Base-by-base conservation (phyloP, 2,113 vertebrate genomes). In the Psephotus haematonotus region DNA sequence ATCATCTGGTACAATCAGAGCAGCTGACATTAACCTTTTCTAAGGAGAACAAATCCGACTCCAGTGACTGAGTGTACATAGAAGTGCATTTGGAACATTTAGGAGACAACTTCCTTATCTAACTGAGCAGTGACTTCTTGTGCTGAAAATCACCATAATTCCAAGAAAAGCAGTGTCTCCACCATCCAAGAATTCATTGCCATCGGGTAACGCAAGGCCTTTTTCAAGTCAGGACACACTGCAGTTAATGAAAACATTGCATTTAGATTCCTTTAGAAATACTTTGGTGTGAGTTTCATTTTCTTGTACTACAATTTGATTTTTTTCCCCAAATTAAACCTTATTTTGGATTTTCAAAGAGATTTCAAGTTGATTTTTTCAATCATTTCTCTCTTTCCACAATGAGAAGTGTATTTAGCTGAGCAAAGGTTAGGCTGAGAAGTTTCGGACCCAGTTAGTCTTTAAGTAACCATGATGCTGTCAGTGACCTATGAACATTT, bases 401-500 rank as follows among this genome's bases (percentile, higher is more conserved):
- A 43, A 2, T 2, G 19, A 69, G 29, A 80, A 13, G 24, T 65
- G 3, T 10, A 31, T 67, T 75, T 11, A 27, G 13, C 41, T 80
- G 33, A 60, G 44, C 7, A 29, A 37, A 15, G 3, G 4, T 31
- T 17, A 39, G 27, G 18, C n/a, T 57, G 33, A 55, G 63, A 64
- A 47, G 5, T 16, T 29, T 59, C 82, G 28, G 22, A 35, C 14
- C 5, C 39, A 22, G 28, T 43, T 25, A 43, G 43, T n/a, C 31
- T 17, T 46, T 28, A 31, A 63, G 63, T 37, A 84, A 44, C 12
- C 41, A 9, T 6, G n/a, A 7, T 22, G 50, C 25, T 49, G 9
- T 28, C 33, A 46, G 69, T 2, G 0, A 15, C 33, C 46, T 11
- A 0, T 5, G 37, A 57, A 27, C 10, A 4, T 37, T 6, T 24